phyloP scores from a whole-genome alignment of 2,797 vertebrate genomes.

The Diplodus puntazzo region DNA sequence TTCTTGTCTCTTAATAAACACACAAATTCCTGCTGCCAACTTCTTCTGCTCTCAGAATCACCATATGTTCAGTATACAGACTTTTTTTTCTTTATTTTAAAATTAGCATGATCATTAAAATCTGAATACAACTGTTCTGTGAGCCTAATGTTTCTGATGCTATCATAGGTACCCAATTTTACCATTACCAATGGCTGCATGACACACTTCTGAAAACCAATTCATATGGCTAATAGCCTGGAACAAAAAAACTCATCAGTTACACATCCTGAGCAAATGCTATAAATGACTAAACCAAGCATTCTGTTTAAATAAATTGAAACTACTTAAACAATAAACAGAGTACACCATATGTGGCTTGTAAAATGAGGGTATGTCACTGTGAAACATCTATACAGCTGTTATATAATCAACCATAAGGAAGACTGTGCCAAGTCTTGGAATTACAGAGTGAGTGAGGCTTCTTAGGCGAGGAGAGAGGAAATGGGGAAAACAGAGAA shows the following conservation, averaged over 20 bases:
- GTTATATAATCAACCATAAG: conserved; percentile 2
- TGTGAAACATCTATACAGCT: not conserved
- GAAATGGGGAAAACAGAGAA: not conserved
- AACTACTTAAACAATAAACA: conserved; percentile 48
- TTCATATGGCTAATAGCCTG: conserved; percentile 58
- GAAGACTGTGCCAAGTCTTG: not conserved
- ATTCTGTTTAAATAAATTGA: conserved; percentile 46
- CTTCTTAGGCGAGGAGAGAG: not conserved
- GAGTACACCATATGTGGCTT: conserved; percentile 13
- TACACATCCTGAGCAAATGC: conserved; percentile 51
- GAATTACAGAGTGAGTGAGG: not conserved
- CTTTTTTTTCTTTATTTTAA: not conserved
- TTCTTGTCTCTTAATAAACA: no score
- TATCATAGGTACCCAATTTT: conserved; percentile 21
- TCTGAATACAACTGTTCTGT: conserved; percentile 32
- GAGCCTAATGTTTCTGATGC: conserved; percentile 33
- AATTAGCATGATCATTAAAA: conserved; percentile 11
- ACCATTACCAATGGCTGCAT: conserved; percentile 29
- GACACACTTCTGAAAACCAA: conserved; percentile 19
- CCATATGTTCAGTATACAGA: not conserved
- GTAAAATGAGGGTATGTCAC: not conserved
- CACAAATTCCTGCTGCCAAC: not conserved
- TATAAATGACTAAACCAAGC: conserved; percentile 50
- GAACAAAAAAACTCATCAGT: conserved; percentile 62
- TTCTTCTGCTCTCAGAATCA: not conserved